Evolutionary conservation across 2,113 vertebrate genomes (phyloP).

Genomic region (Alaudala cheleensis): DNA sequence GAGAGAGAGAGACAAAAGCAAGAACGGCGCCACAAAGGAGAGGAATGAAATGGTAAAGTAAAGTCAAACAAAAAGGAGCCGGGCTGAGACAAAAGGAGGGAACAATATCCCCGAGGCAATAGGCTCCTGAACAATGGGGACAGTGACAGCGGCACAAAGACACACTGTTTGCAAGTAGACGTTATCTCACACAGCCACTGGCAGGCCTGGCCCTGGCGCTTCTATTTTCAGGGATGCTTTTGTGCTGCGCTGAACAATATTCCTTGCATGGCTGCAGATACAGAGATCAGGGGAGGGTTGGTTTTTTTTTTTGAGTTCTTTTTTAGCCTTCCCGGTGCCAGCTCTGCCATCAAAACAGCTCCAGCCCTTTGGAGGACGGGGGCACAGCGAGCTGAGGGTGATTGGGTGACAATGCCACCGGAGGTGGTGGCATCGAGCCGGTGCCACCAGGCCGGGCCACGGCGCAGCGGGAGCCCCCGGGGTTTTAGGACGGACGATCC

Average conservation of each 20-base stretch:
- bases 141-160: slow-evolving; percentile 99
- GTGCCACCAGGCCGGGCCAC: background rate
- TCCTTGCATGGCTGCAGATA: slow-evolving; percentile 86
- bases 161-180: slow-evolving; percentile 97
- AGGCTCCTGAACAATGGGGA: slow-evolving; percentile 93
- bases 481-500: background rate
- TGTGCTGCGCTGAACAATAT: slow-evolving; percentile 90
- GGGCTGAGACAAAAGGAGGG: slow-evolving; percentile 94
- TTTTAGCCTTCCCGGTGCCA: background rate
- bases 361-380: background rate
- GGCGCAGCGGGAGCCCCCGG: background rate
- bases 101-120: slow-evolving; percentile 98
- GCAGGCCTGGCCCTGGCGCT: slow-evolving; percentile 90
- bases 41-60: slow-evolving; percentile 90
- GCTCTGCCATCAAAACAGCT: background rate
- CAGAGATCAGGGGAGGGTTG: slow-evolving; percentile 69
- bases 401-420: background rate
- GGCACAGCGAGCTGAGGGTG: background rate
- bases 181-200: slow-evolving; percentile 99
- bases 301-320: background rate
- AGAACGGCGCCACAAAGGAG: slow-evolving; percentile 79
- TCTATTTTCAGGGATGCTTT: slow-evolving; percentile 98
- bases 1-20: slow-evolving; percentile 74
- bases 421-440: background rate
- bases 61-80: slow-evolving; percentile 96